A percentile compares a stretch with the other conserved stretches of the same genome.
phyloP scores from a whole-genome alignment of 2,888 invertebrate genomes.

The Labia minor region DNA sequence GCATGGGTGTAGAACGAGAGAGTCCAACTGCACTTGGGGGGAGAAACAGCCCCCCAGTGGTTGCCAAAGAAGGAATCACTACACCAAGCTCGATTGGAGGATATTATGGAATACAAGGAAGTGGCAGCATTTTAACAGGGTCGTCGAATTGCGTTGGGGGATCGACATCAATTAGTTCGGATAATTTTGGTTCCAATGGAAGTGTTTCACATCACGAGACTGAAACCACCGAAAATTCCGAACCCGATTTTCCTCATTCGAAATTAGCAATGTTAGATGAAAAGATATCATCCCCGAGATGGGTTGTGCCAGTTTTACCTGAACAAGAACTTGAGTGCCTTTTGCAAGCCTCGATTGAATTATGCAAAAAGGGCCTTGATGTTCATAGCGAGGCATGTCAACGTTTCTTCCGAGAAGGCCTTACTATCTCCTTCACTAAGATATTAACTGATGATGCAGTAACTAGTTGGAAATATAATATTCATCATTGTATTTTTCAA shows the following conservation, averaged over 20 bases:
- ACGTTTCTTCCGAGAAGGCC: slow-evolving; percentile 86
- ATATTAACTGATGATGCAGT: slow-evolving; percentile 96
- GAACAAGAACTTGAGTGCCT: slow-evolving; percentile 91
- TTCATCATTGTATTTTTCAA: slow-evolving; percentile 87
- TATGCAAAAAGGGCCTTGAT: slow-evolving; percentile 78
- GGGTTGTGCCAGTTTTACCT: slow-evolving; percentile 95
- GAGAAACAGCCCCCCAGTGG: not conserved
- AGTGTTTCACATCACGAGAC: too few species aligned
- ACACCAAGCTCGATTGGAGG: slow-evolving; percentile 33
- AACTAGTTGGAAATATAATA: slow-evolving; percentile 94
- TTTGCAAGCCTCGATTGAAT: slow-evolving; percentile 75
- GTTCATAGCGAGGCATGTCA: slow-evolving; percentile 81
- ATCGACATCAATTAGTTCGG: too few species aligned
- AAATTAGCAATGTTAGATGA: slow-evolving; percentile 84
- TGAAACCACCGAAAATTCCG: slow-evolving; percentile 31
- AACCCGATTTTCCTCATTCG: slow-evolving; percentile 70
- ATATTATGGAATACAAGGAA: slow-evolving; percentile 33
- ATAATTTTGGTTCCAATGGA: slow-evolving; percentile 27
- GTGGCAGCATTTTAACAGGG: not conserved
- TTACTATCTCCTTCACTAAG: slow-evolving; percentile 90
- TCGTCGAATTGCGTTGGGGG: too few species aligned
- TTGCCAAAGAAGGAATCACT: not conserved
- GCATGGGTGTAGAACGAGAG: not conserved
- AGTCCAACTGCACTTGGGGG: not conserved
- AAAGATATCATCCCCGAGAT: slow-evolving; percentile 89